phyloP scores from a whole-genome alignment of 2,797 vertebrate species.

The Platyrinchus mystaceus region DNA sequence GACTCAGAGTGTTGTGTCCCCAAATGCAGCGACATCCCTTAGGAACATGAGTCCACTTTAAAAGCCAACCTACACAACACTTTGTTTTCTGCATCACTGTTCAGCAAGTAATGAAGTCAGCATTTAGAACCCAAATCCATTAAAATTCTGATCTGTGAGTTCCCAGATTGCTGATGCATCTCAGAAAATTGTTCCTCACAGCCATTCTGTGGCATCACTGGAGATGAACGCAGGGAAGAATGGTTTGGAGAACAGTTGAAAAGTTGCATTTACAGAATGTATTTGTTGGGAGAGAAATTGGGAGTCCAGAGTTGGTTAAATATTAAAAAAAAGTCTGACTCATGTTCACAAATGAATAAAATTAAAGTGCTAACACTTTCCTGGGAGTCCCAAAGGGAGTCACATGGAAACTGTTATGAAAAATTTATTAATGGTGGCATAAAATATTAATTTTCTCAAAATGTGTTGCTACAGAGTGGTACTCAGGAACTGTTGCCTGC shows the following conservation, averaged over 20 bases:
- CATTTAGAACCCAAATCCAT: not conserved
- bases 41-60: rapidly evolving
- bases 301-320: not conserved
- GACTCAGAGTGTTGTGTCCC: not conserved
- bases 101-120: not conserved
- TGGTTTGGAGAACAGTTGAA: not conserved
- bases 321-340: not conserved
- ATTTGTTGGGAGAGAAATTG: not conserved
- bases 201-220: not conserved
- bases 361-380: not conserved
- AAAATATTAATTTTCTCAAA: not conserved
- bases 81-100: not conserved
- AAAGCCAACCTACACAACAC: not conserved
- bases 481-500: not conserved
- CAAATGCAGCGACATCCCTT: not conserved
- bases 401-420: not conserved
- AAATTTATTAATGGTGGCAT: not conserved
- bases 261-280: not conserved
- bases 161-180: not conserved
- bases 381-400: not conserved
- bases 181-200: not conserved
- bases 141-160: not conserved
- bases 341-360: not conserved
- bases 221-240: not conserved
- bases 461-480: not conserved